Conservation (phyloP, 2,113 vertebrate species). For the Hymenochirus boettgeri region DNA sequence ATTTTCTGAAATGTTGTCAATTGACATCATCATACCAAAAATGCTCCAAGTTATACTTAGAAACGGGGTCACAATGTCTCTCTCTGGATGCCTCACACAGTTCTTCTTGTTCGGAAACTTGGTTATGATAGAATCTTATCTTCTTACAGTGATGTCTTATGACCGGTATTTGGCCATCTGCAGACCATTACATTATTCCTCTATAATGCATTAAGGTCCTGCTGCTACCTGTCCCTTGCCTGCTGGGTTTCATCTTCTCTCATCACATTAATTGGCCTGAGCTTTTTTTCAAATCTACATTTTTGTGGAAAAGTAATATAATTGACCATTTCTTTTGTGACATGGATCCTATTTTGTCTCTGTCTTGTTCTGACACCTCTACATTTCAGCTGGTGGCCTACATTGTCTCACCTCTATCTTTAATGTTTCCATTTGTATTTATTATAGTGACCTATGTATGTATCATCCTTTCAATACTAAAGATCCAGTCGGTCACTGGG, state of each 20-base stretch:
- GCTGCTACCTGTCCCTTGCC: too few relatives aligned
- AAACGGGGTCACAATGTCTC: too few relatives aligned
- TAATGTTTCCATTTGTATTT: background rate
- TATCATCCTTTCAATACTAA: background rate
- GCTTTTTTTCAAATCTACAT: conserved; percentile 29
- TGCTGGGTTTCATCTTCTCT: conserved; percentile 44
- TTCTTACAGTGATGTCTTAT: background rate
- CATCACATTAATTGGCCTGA: conserved; percentile 47
- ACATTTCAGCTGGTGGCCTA: background rate
- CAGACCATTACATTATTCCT: background rate
- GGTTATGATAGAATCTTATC: too few relatives aligned
- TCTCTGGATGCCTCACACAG: too few relatives aligned
- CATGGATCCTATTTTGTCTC: background rate
- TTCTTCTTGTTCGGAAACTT: too few relatives aligned
- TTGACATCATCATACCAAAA: background rate
- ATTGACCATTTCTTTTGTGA: conserved; percentile 5
- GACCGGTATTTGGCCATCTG: background rate
- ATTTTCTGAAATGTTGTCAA: background rate
- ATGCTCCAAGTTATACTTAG: too few relatives aligned
- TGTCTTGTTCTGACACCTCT: background rate
- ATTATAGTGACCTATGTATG: background rate
- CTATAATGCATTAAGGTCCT: background rate
- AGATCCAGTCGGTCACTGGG: background rate
- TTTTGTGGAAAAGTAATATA: background rate
- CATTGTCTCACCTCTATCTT: background rate